Conservation (phyloP, 2,113 vertebrate species). For the Nothobranchius kuhntae region DNA sequence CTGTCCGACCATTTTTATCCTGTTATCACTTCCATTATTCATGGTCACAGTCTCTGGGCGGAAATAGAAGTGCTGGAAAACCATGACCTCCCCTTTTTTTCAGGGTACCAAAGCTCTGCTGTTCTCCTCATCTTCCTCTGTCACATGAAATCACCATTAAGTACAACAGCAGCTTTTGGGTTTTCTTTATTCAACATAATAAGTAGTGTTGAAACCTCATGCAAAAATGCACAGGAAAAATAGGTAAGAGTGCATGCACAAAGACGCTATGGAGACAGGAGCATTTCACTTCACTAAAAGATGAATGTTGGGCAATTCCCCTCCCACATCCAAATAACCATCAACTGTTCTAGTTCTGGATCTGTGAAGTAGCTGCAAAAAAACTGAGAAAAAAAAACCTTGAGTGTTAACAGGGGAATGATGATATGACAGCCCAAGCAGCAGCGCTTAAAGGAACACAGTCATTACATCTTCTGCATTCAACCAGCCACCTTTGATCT, state of each 20-base stretch:
- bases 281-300: constrained; percentile 29
- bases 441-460: constrained; percentile 52
- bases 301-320: constrained; percentile 2
- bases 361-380: constrained; percentile 35
- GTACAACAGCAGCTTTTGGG: constrained; percentile 22
- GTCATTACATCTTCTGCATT: constrained; percentile 57
- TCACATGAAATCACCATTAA: constrained; percentile 53
- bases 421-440: constrained; percentile 61
- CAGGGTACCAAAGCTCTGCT: constrained; percentile 7
- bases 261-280: background rate
- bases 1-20: background rate
- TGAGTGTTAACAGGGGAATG: constrained; percentile 44
- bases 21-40: constrained; percentile 34
- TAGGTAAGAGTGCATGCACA: background rate
- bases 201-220: constrained; percentile 27
- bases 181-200: constrained; percentile 36
- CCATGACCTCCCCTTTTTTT: constrained; percentile 32
- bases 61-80: constrained; percentile 29
- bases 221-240: constrained; percentile 10
- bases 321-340: constrained; percentile 48
- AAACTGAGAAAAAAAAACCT: constrained; percentile 10
- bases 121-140: constrained; percentile 21
- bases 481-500: constrained; percentile 67
- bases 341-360: constrained; percentile 34
- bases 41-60: constrained; percentile 44